phyloP scores from a whole-genome alignment of 2,797 vertebrate species.

The Nannoperca obscura region DNA sequence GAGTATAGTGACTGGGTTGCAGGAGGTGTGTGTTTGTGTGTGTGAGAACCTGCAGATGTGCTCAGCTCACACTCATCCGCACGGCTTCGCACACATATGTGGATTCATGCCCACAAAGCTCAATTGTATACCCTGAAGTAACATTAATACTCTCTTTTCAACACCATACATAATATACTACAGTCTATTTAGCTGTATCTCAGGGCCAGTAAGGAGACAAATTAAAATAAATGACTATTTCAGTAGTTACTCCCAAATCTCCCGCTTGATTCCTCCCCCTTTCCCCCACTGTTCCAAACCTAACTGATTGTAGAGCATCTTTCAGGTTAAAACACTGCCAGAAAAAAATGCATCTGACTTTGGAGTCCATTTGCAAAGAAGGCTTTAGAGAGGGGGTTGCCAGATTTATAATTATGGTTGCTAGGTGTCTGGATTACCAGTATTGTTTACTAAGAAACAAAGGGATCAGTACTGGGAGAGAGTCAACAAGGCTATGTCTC shows the following conservation, averaged over 20 bases:
- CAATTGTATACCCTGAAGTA: conserved; percentile 40
- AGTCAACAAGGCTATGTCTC: conserved; percentile 23
- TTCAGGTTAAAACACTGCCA: conserved; percentile 26
- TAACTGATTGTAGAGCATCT: conserved; percentile 16
- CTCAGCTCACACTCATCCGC: not conserved
- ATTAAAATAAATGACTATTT: conserved; percentile 73
- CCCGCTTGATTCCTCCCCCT: not conserved
- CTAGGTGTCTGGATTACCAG: conserved; percentile 62
- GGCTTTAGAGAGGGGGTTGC: conserved; percentile 41
- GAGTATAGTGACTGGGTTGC: conserved; percentile 34
- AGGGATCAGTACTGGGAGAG: conserved; percentile 21
- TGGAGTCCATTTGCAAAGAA: conserved; percentile 31
- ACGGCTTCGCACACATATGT: conserved; percentile 17
- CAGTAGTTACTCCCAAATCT: conserved; percentile 40
- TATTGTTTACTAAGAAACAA: conserved; percentile 50
- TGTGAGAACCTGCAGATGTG: conserved; percentile 13
- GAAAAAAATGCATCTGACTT: conserved; percentile 28
- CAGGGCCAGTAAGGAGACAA: conserved; percentile 63
- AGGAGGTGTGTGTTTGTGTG: conserved; percentile 32
- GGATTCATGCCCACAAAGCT: conserved; percentile 34
- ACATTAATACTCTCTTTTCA: conserved; percentile 50
- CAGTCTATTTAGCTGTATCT: conserved; percentile 60
- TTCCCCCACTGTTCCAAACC: conserved; percentile 16
- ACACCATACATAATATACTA: conserved; percentile 64
- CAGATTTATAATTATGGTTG: conserved; percentile 45